Conservation (phyloP, 1,140 invertebrate genomes). For the Ephestia elutella region DNA sequence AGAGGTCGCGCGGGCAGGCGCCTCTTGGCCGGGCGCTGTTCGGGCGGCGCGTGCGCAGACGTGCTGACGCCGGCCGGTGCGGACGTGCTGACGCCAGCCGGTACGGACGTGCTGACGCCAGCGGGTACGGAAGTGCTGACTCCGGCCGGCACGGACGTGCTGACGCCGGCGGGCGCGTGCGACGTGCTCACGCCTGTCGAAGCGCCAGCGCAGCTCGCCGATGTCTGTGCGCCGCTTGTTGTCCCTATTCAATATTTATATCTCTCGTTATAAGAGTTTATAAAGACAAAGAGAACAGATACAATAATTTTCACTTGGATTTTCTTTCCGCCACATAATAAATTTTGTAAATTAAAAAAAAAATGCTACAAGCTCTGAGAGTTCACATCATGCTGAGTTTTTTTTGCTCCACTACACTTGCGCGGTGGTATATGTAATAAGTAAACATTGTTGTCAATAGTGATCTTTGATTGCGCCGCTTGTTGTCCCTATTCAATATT, state of each 20-base stretch:
- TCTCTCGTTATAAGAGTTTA: too few species aligned
- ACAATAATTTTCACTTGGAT: too few species aligned
- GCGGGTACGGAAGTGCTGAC: slow-evolving; percentile 27
- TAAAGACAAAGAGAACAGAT: too few species aligned
- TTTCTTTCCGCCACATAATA: too few species aligned
- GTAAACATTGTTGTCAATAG: too few species aligned
- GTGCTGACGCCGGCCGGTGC: slow-evolving; percentile 35
- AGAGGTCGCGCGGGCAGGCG: slow-evolving; percentile 48
- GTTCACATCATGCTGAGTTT: too few species aligned
- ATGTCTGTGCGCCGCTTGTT: background rate
- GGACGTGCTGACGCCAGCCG: slow-evolving; percentile 32
- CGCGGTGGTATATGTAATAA: too few species aligned
- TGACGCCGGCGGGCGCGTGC: slow-evolving; percentile 11
- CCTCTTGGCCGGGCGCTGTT: slow-evolving; percentile 47
- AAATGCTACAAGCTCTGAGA: too few species aligned
- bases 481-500: background rate
- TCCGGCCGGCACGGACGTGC: slow-evolving; percentile 19
- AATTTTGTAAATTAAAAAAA: too few species aligned
- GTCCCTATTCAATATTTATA: background rate
- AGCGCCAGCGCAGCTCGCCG: slow-evolving; percentile 9
- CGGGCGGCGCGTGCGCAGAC: slow-evolving; percentile 36
- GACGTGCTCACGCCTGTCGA: slow-evolving; percentile 22
- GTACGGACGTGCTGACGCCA: slow-evolving; percentile 19
- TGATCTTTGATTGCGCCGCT: too few species aligned
- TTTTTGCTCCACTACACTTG: too few species aligned